Percentiles rank a stretch among this genome's conserved stretches.
phyloP scores from a whole-genome alignment of 2,113 vertebrate genomes.

The Stictonetta naevosa region DNA sequence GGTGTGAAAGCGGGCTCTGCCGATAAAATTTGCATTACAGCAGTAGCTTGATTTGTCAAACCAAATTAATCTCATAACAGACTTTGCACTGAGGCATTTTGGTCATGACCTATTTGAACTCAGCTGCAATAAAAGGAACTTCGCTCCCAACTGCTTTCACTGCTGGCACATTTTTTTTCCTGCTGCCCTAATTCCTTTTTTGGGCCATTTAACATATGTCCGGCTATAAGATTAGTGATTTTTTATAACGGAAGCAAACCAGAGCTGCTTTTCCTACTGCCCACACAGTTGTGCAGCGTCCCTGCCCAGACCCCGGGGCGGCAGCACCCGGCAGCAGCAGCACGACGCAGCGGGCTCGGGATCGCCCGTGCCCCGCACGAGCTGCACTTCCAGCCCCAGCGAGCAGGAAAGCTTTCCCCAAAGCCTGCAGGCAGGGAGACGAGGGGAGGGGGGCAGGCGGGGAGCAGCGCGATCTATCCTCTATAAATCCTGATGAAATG shows the following conservation, averaged over 20 bases:
- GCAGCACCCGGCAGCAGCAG: accelerated
- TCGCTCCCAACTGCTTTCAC: background rate
- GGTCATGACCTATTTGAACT: conserved; percentile 52
- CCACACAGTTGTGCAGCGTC: background rate
- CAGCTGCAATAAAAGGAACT: background rate
- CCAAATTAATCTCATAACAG: background rate
- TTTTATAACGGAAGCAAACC: background rate
- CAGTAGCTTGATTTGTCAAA: background rate
- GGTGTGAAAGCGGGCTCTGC: background rate
- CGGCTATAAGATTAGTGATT: conserved; percentile 13
- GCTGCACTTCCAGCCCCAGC: background rate
- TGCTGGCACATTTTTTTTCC: conserved; percentile 1
- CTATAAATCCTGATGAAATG: conserved; percentile 1
- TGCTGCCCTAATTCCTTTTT: conserved; percentile 52
- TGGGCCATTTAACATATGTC: conserved; percentile 21
- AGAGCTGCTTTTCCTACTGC: background rate
- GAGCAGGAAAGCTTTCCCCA: background rate
- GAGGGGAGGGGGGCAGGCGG: accelerated
- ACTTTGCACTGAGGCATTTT: background rate
- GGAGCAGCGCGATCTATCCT: background rate
- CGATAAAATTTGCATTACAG: background rate
- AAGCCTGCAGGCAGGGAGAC: accelerated
- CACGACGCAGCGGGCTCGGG: no score
- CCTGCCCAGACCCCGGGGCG: accelerated
- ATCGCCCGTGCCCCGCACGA: background rate